Evolutionary conservation across 92 coral and sea anemone species (phyloP).

Genomic region (Phenganax stokvisi): DNA sequence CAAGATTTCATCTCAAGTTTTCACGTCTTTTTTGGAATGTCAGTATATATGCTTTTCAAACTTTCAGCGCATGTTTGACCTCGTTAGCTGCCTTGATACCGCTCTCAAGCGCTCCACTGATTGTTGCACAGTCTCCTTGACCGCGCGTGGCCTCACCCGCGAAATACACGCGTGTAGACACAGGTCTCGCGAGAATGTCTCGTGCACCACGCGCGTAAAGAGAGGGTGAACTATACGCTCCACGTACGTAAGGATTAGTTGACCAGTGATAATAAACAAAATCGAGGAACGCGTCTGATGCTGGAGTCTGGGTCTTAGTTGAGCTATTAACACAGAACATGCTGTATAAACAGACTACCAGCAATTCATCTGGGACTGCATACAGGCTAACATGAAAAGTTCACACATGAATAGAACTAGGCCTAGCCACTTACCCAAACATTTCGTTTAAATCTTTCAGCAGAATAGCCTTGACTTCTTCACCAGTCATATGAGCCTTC

Average conservation of each 20-base stretch:
- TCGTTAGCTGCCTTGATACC: constrained; percentile 76
- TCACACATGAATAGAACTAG: background rate
- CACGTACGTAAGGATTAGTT: constrained; percentile 80
- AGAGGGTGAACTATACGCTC: constrained; percentile 88
- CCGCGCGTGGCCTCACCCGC: constrained; percentile 90
- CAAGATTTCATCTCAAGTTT: too few species aligned
- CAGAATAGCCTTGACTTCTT: constrained; percentile 61
- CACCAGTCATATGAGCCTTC: constrained; percentile 56
- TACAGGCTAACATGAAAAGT: too few species aligned
- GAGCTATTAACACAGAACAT: constrained; percentile 42
- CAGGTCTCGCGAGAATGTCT: constrained; percentile 65
- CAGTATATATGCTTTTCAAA: background rate
- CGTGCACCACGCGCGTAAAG: constrained; percentile 67
- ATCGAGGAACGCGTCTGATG: constrained; percentile 54
- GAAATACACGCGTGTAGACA: constrained; percentile 65
- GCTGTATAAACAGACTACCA: too few species aligned
- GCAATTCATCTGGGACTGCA: too few species aligned
- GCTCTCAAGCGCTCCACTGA: constrained; percentile 83
- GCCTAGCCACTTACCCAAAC: constrained; percentile 58
- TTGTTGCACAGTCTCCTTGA: constrained; percentile 52
- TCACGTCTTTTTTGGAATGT: too few species aligned
- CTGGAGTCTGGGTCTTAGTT: constrained; percentile 51
- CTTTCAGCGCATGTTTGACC: constrained; percentile 20
- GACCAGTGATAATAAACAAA: constrained; percentile 86
- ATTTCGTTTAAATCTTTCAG: constrained; percentile 72